A percentile compares a stretch with the other conserved stretches of the same genome.
Evolutionary conservation across 2,888 invertebrate genomes (phyloP).

Genomic region (Mellilla xanthometata): DNA sequence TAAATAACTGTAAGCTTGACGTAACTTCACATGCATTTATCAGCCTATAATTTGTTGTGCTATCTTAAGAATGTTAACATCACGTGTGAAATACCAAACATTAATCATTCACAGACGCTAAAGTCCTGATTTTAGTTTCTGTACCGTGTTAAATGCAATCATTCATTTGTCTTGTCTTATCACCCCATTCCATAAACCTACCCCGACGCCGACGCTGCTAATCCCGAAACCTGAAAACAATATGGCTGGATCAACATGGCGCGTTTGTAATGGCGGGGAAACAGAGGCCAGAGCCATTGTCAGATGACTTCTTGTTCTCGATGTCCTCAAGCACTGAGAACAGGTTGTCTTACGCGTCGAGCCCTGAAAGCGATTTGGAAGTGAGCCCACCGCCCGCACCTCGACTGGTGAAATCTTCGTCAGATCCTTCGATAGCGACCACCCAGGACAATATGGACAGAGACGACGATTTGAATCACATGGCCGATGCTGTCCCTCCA

Average conservation of each 20-base stretch:
- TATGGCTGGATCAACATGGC: constrained; percentile 49
- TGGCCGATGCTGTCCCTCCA: constrained; percentile 89
- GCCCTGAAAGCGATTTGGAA: constrained; percentile 95
- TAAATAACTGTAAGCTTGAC: too few species aligned
- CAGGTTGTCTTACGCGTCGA: constrained; percentile 96
- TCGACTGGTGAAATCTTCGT: constrained; percentile 91
- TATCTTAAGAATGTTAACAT: constrained; percentile 50
- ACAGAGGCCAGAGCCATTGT: constrained; percentile 97
- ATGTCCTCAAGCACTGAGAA: constrained; percentile 92
- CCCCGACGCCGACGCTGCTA: constrained; percentile 54
- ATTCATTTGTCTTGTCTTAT: constrained; percentile 82
- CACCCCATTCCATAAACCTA: constrained; percentile 80
- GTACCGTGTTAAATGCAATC: constrained; percentile 67
- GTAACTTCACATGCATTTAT: too few species aligned
- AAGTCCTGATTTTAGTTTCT: constrained; percentile 64
- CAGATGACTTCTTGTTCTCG: constrained; percentile 99
- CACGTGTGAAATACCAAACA: constrained; percentile 57
- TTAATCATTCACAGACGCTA: constrained; percentile 75
- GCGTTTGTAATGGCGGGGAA: constrained; percentile 37
- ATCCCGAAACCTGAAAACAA: constrained; percentile 33
- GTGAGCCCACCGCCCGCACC: constrained; percentile 91
- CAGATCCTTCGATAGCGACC: constrained; percentile 96
- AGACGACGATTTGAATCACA: constrained; percentile 79
- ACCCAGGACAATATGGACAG: constrained; percentile 93
- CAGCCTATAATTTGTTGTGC: too few species aligned